A percentile compares a stretch with the other conserved stretches of the same genome.
Evolutionary conservation across 2,113 vertebrate species (phyloP).

Genomic region (Erythrolamprus reginae): DNA sequence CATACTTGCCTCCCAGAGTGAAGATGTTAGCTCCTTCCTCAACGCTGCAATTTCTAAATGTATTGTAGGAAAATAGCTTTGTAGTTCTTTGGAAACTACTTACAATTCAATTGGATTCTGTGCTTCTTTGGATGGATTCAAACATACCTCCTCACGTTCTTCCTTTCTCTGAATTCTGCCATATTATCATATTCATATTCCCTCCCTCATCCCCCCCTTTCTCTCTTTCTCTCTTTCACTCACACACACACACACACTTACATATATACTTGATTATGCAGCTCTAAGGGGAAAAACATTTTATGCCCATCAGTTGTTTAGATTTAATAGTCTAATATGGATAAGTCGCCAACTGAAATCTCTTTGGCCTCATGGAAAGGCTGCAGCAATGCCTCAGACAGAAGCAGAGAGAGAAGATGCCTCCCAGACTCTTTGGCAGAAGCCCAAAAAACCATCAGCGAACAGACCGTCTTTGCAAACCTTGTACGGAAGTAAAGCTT

Average conservation of each 20-base stretch:
- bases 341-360: slow-evolving; percentile 28
- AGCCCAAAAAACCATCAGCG: slow-evolving; percentile 56
- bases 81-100: background rate
- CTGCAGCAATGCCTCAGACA: background rate
- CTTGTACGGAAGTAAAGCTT: slow-evolving; percentile 38
- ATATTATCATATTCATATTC: background rate
- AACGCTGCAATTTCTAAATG: background rate
- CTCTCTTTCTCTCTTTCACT: too few relatives aligned
- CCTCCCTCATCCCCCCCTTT: too few relatives aligned
- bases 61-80: background rate
- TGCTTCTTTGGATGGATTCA: background rate
- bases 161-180: background rate
- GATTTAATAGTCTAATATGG: slow-evolving; percentile 19
- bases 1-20: background rate
- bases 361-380: slow-evolving; percentile 40
- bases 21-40: background rate
- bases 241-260: background rate
- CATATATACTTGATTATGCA: background rate
- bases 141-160: fast-evolving
- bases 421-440: slow-evolving; percentile 53
- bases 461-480: slow-evolving; percentile 48
- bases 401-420: slow-evolving; percentile 50
- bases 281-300: background rate
- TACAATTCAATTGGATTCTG: background rate
- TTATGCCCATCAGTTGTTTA: slow-evolving; percentile 2